Evolutionary conservation across 2,113 vertebrate species (phyloP), one percentile per base, ranked within the genome.

Genomic region (Megaceryle maxima): DNA sequence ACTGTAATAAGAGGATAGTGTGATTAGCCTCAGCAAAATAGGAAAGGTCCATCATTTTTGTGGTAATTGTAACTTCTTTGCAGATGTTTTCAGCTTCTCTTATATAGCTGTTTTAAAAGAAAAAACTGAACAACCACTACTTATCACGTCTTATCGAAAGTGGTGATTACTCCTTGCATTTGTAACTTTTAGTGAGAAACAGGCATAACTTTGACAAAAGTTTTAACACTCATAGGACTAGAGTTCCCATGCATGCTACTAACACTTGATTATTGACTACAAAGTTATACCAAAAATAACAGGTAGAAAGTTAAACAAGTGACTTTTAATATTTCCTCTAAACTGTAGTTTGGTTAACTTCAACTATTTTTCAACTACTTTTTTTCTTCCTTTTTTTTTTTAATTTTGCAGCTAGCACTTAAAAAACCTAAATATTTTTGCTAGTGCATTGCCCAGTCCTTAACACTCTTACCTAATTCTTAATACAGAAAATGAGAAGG

Each of bases 121-220:
- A 72, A 87, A 87, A 91, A 75, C 12, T 5, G 5, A 22, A 79
- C 10, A 73, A 39, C 16, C 28, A 88, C 9, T 76, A 11, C 21
- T 81, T 19, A 53, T 15, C 10, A 68, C 0, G 0, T 46, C 33
- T 44, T 67, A 48, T 2, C 4, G 5, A 76, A 68, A 72, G 85
- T 4, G 9, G 39, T 26, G 44, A 35, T 31, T 92, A 46, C 35
- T 83, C 77, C 46, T 73, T 13, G 5, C 13, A 60, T 60, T 78
- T 6, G 1, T 39, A 72, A 64, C 63, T 67, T 22, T 37, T 21
- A 69, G 19, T 29, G 35, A 85, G 13, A 88, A 90, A 80, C 41
- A 79, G 11, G 66, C 2, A 18, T 4, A 67, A 18, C 17, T 51
- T 29, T 28, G 26, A 76, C 20, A 55, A 46, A 92, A 55, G 22